Evolutionary conservation across 2,797 vertebrate species (phyloP), one percentile per base, ranked within the genome.

Genomic region (Tragopan temminckii): DNA sequence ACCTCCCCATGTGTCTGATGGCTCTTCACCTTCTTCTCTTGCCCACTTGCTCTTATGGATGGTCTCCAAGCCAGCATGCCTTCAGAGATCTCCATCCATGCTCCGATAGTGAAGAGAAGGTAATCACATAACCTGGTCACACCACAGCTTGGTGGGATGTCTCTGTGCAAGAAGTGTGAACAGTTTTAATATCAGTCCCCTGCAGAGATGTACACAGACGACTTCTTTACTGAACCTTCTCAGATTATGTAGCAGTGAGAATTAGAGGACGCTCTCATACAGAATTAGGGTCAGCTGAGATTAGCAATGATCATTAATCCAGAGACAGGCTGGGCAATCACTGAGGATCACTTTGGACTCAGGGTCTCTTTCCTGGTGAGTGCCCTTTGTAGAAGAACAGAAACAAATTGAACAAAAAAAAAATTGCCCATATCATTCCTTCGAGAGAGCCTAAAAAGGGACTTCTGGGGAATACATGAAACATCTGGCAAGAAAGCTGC

Each of bases 361-460:
- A 46, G 20, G 5, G 2, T 2, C 21, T 9, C 8, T 61, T 62
- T 53, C 50, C 24, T 19, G 38, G 23, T 8, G 23, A 66, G 35
- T 18, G 0, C 20, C 0, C 0, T 1, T 62, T 11, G 4, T 45
- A 4, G 17, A 1, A 35, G 20, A 77, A 23, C 8, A 76, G 36
- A 57, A 68, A 52, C 3, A 27, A 0, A 15, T 14, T n/a, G 2
- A 43, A 18, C 4, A 40, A 38, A 59, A 75, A 20, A 23, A 20
- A 25, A 19, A 0, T 23, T 68, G 4, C 16, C 42, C 5, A 3
- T 58, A 42, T 8, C 50, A 5, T 3, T 59, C 12, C n/a, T 53
- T 50, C 13, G 74, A 57, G 46, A 62, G 45, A 52, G n/a, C 35
- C 35, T 52, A 27, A 23, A 50, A 77, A 76, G 12, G 29, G 13